Evolutionary conservation across 2,797 vertebrate species (phyloP), one percentile per base, ranked within the genome.

Genomic region (Diplodus puntazzo): DNA sequence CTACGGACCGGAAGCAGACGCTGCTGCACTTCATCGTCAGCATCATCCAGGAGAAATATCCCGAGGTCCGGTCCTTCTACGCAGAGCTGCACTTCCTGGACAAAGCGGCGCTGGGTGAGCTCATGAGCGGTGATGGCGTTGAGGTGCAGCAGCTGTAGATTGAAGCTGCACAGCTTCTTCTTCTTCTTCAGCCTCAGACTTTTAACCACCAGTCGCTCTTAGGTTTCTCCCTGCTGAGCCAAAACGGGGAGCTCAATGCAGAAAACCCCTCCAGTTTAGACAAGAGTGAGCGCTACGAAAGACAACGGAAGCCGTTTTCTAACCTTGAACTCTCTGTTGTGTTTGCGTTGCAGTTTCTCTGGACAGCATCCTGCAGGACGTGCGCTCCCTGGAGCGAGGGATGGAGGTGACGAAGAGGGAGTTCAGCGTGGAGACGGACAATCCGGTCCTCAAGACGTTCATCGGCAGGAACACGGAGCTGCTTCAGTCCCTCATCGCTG

Each of bases 81-180:
- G 91, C 93, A 0, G 98, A 99, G 68, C 94, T 99, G 75, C 96
- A 97, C 85, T 98, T 98, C 82, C 90, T 98, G 42, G 98, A 99
- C 72, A 99, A 98, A 90, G 98, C 98, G 0, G 96, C 96, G 42
- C 88, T 96, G 90, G 97, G 98, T 98, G 89, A 54, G 78, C 11
- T 25, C 9, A 12, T 14, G 10, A 10, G 11, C 48, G 5, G 13
- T 17, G 48, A 17, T 5, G 48, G 43, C 1, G 13, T 34, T 20
- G 25, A 58, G 55, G 9, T 18, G 55, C 55, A 30, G 55, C 55
- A 34, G 55, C 27, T 18, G 55, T 18, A 3, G 25, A 46, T 5
- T 46, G 45, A 16, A 43, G 43, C 43, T 45, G 42, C 42, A 43
- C 42, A 3, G 11, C 42, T 43, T 43, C 43, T 11, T 34, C 34